Base-by-base conservation (phyloP, 2,113 vertebrate genomes). In the Mesembrinibis cayennensis region DNA sequence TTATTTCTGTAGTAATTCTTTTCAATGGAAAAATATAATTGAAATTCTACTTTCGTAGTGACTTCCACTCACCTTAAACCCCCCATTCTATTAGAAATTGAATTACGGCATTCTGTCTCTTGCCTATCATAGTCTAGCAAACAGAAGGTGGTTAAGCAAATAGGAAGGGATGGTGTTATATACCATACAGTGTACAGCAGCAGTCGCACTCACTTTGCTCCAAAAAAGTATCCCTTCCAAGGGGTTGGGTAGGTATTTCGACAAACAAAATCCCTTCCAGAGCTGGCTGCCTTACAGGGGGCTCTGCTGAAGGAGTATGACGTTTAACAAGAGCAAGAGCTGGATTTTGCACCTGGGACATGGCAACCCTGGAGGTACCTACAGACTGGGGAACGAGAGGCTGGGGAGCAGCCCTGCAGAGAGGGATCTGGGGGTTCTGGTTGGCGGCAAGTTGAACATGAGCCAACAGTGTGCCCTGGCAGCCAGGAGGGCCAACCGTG, bases 161-260 rank as follows among this genome's bases (percentile, higher is more conserved):
- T 0, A 38, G 34, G 59, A 30, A 62, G 38, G 47, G 27, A 50
- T 2, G 6, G n/a, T 10, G 27, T 34, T 44, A 23, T 0, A 12
- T 0, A 72, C 19, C 1, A 0, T 6, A 20, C 16, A 6, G 6
- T 1, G 4, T 22, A n/a, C 42, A 40, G 59, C 62, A 42, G 42
- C 50, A 22, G 14, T 9, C 5, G 1, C 32, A 18, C 19, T 42
- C 50, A 26, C 36, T 16, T 16, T 34, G 11, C 47, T 44, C 49
- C 9, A 17, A 32, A 36, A 47, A 27, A 13, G 5, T 1, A 29
- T 32, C 29, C 32, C 16, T 82, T 63, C 13, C 16, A 32, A 86
- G 52, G 34, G 26, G 5, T 7, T 9, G 38, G 52, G 13, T 34
- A 56, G 13, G 32, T 38, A 25, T 63, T 74, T 55, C 0, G 0